These are phyloP conservation scores for Chaetodon auriga DNA, from an alignment of 2,113 vertebrate species.

Conservation along the genomic window DNA sequence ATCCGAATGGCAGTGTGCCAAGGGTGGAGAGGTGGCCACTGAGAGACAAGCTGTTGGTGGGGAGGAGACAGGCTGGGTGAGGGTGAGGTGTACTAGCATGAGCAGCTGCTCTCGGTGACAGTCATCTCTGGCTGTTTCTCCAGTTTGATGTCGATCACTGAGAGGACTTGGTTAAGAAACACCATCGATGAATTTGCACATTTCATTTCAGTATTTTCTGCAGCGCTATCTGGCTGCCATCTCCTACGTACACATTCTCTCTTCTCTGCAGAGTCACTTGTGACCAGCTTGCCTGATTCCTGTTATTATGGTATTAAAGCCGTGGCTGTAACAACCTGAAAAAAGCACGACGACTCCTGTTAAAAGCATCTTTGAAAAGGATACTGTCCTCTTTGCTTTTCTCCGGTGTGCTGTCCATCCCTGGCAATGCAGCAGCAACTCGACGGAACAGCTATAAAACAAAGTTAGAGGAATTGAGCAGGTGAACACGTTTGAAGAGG, in stretches of 20 bases:
- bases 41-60: slow-evolving; percentile 84
- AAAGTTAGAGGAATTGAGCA: slow-evolving; percentile 10
- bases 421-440: slow-evolving; percentile 90
- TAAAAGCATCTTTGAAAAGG: slow-evolving; percentile 73
- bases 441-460: slow-evolving; percentile 89
- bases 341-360: neutral
- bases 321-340: neutral
- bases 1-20: slow-evolving; percentile 77
- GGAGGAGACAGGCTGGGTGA: slow-evolving; percentile 65
- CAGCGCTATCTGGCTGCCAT: neutral
- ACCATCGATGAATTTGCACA: slow-evolving; percentile 21
- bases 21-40: slow-evolving; percentile 81
- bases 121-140: slow-evolving; percentile 91
- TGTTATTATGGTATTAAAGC: neutral
- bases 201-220: slow-evolving; percentile 50
- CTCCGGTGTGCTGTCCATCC: slow-evolving; percentile 91
- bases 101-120: slow-evolving; percentile 92
- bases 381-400: slow-evolving; percentile 94
- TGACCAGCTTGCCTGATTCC: neutral
- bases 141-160: slow-evolving; percentile 95
- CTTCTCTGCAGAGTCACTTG: neutral
- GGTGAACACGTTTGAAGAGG: neutral
- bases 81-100: slow-evolving; percentile 85
- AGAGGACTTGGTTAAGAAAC: slow-evolving; percentile 83
- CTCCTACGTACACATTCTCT: neutral